These are phyloP conservation scores for Lordiphosa fenestrarum DNA, from an alignment of 2,888 invertebrate species.

Conservation along the genomic window DNA sequence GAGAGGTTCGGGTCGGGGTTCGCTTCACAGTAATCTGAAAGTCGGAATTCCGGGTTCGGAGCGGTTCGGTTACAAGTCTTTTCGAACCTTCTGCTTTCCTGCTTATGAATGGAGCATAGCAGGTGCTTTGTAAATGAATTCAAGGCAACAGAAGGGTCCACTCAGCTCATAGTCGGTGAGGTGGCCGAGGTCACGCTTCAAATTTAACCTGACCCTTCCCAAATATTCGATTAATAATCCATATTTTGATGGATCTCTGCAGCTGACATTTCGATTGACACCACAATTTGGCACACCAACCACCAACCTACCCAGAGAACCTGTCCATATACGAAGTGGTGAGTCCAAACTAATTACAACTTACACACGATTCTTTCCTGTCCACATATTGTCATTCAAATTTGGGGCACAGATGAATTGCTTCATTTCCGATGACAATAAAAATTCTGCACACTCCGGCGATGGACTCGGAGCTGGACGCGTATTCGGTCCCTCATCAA, in stretches of 20 bases:
- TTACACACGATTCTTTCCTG: constrained; percentile 27
- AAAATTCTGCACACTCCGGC: constrained; percentile 37
- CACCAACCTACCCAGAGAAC: constrained; percentile 1
- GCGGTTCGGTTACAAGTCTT: too few species aligned
- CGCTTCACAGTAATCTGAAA: too few species aligned
- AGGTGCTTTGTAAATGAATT: too few species aligned
- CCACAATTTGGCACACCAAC: too few species aligned
- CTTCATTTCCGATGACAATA: constrained; percentile 44
- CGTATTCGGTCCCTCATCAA: constrained; percentile 51
- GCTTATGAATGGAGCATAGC: too few species aligned
- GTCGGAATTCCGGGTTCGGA: too few species aligned
- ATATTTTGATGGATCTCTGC: constrained; percentile 1
- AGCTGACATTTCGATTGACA: constrained; percentile 19
- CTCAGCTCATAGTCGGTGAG: too few species aligned
- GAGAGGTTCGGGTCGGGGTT: too few species aligned
- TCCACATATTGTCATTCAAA: constrained; percentile 52
- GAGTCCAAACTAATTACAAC: constrained; percentile 58
- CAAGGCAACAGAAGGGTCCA: too few species aligned
- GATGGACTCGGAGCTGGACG: neutral
- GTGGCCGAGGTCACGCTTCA: neutral
- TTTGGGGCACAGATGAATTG: constrained; percentile 32
- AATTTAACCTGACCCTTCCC: neutral
- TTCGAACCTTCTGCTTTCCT: too few species aligned
- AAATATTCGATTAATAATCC: constrained; percentile 2
- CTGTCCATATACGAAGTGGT: too few species aligned